These are phyloP conservation scores for Sinocyclocheilus rhinocerous DNA, from an alignment of 2,113 vertebrate genomes.

Conservation along the genomic window DNA sequence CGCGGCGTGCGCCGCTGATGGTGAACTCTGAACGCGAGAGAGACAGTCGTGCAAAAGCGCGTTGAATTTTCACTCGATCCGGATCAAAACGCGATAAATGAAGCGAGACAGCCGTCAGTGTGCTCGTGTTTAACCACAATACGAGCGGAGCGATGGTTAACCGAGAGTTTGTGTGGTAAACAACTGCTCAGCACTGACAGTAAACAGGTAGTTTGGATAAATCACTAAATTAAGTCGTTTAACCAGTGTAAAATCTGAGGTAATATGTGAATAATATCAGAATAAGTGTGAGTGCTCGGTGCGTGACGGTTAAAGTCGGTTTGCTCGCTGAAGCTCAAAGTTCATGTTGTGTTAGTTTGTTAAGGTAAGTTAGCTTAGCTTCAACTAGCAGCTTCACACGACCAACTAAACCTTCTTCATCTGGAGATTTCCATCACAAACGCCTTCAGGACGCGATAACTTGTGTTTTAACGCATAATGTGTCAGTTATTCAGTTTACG, in stretches of 20 bases:
- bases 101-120: background rate
- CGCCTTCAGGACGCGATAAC: background rate
- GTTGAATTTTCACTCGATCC: slow-evolving; percentile 3
- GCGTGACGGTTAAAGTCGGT: background rate
- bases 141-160: background rate
- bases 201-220: slow-evolving; percentile 14
- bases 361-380: slow-evolving; percentile 38
- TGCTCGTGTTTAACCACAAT: background rate
- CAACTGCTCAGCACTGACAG: background rate
- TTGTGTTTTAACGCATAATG: background rate
- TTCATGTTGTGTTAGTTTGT: slow-evolving; percentile 28
- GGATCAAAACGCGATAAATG: slow-evolving; percentile 28
- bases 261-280: background rate
- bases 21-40: slow-evolving; percentile 3
- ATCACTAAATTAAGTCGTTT: background rate
- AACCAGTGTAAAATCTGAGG: background rate
- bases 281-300: too few species aligned
- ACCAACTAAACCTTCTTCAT: background rate
- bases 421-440: background rate
- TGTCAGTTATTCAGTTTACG: background rate
- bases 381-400: background rate
- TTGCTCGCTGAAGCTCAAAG: background rate
- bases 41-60: background rate
- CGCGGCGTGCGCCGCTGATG: background rate
- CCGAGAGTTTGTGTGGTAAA: background rate